These are phyloP conservation scores for Corbicula japonica DNA, from an alignment of 2,888 invertebrate genomes.

Conservation along the genomic window DNA sequence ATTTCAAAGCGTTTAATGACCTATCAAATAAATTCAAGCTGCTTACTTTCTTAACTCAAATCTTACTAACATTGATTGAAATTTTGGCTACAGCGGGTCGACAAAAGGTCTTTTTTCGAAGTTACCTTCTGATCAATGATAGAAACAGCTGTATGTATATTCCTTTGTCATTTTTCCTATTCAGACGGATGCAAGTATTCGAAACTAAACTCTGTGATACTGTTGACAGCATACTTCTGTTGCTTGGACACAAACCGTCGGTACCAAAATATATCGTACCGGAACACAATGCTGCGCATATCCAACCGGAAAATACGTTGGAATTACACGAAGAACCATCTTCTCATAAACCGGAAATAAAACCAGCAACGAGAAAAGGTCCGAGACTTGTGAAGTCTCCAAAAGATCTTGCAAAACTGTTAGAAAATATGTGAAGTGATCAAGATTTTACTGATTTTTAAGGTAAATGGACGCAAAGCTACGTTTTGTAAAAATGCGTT, in stretches of 20 bases:
- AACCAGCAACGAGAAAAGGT: conserved; percentile 49
- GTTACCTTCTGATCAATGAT: too few species aligned
- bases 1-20: too few species aligned
- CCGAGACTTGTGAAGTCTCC: conserved; percentile 68
- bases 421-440: conserved; percentile 60
- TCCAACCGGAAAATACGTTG: not conserved
- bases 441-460: too few species aligned
- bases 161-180: too few species aligned
- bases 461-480: too few species aligned
- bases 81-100: too few species aligned
- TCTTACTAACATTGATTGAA: too few species aligned
- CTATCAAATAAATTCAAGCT: too few species aligned
- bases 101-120: too few species aligned
- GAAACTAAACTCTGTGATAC: conserved; percentile 83
- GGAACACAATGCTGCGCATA: conserved; percentile 3
- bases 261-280: conserved; percentile 12
- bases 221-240: conserved; percentile 83
- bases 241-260: conserved; percentile 82
- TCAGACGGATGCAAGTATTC: conserved; percentile 84
- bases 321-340: not conserved
- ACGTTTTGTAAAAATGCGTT: too few species aligned
- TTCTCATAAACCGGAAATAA: conserved; percentile 7
- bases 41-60: too few species aligned
- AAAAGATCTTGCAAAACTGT: conserved; percentile 64
- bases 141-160: too few species aligned